Evolutionary conservation across 2,888 invertebrate genomes (phyloP).

Genomic region (Hesperia comma): DNA sequence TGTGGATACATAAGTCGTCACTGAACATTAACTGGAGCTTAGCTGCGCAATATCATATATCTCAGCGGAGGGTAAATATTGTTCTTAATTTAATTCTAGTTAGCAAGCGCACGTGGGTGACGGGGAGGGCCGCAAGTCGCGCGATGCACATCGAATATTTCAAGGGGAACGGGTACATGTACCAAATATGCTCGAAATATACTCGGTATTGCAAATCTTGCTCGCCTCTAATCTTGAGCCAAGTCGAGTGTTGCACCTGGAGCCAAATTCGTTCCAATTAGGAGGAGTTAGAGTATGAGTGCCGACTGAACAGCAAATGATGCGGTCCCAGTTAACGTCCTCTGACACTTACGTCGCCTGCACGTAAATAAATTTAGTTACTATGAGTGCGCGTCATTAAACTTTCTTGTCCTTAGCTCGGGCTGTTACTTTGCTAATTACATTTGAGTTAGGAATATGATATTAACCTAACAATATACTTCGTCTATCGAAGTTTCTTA

Average conservation of each 20-base stretch:
- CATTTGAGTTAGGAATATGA: slow-evolving; percentile 22
- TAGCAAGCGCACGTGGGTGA: slow-evolving; percentile 67
- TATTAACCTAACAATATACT: slow-evolving; percentile 13
- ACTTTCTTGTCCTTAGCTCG: slow-evolving; percentile 74
- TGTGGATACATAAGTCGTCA: slow-evolving; percentile 75
- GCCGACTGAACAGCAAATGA: slow-evolving; percentile 82
- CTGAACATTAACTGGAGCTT: slow-evolving; percentile 73
- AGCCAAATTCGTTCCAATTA: slow-evolving; percentile 84
- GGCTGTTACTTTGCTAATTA: slow-evolving; percentile 66
- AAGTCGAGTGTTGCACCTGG: slow-evolving; percentile 82
- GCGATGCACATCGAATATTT: slow-evolving; percentile 79
- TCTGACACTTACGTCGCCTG: slow-evolving; percentile 76
- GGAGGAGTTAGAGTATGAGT: slow-evolving; percentile 80
- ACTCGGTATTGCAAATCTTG: slow-evolving; percentile 41
- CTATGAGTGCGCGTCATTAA: slow-evolving; percentile 76
- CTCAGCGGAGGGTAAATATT: slow-evolving; percentile 79
- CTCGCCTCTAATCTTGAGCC: slow-evolving; percentile 82
- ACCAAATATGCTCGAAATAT: slow-evolving; percentile 59
- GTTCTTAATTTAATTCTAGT: slow-evolving; percentile 83
- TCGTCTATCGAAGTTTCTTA: not conserved
- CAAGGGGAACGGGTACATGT: slow-evolving; percentile 74
- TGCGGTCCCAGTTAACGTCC: slow-evolving; percentile 79
- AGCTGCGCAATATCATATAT: slow-evolving; percentile 80
- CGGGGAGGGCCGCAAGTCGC: slow-evolving; percentile 72
- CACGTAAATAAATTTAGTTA: slow-evolving; percentile 78